phyloP scores from a whole-genome alignment of 2,888 invertebrate species.

The Allygus modestus region DNA sequence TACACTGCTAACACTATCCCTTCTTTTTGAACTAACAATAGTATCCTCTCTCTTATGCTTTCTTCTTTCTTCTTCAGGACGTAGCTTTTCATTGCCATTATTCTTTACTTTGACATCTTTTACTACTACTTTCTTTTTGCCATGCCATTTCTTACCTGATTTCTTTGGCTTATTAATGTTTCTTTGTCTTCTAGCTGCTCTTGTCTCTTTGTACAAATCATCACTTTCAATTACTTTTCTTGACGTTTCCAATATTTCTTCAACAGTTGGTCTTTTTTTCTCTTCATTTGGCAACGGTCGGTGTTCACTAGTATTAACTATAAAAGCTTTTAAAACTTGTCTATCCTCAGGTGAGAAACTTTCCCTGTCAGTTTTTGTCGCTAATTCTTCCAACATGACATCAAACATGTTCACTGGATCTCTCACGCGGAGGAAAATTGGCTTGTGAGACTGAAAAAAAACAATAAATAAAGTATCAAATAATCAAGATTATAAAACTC shows the following conservation, averaged over 20 bases:
- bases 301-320: background rate
- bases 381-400: constrained; percentile 29
- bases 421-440: constrained; percentile 24
- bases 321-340: constrained; percentile 11
- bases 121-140: background rate
- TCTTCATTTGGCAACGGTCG: background rate
- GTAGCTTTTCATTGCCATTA: background rate
- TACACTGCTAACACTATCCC: constrained; percentile 9
- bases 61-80: background rate
- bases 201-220: background rate
- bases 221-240: background rate
- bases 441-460: constrained; percentile 49
- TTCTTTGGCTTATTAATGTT: background rate
- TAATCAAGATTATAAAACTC: too few species aligned
- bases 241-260: constrained; percentile 22
- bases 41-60: background rate
- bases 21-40: background rate
- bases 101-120: background rate
- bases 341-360: constrained; percentile 41
- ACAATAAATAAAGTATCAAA: too few species aligned
- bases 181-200: constrained; percentile 1
- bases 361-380: background rate
- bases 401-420: constrained; percentile 42
- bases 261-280: constrained; percentile 24
- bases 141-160: background rate